Base-by-base conservation (phyloP, 2,888 invertebrate genomes). In the Cacoxenus indagator region DNA sequence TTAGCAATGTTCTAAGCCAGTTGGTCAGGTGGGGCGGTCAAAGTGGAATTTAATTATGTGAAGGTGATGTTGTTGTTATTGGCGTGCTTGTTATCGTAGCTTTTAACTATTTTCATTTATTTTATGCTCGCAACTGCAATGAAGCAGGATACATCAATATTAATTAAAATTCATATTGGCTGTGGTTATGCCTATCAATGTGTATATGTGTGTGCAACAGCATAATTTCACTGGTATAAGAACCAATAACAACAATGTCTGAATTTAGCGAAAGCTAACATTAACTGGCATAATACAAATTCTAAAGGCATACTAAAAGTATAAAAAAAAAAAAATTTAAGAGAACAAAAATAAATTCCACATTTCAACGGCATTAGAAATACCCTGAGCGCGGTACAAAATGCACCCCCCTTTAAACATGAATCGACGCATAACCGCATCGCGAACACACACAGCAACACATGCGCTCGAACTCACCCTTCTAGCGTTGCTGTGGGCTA, bases 121-220 rank as follows among this genome's bases (percentile, higher is more conserved):
- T 48, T 48, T 48, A 8, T 48, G 1, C 14, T 48, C 17, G 61
- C 69, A 75, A 70, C 79, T 75, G 75, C 71, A 51, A 26, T 46
- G 54, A 72, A 74, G 82, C 71, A 80, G 70, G 64, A 71, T 75
- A 81, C 83, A 80, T 83, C 83, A 83, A 80, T 80, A 83, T 83
- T 80, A 83, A 80, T 80, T 80, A 80, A 83, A 83, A 80, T 82
- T 75, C 78, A 82, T 75, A 74, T 76, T 76, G 69, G 71, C 71
- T 67, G 11, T 17, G 6, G n/a, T 31, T 31, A 57, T 67, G 67
- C 66, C 64, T 71, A 65, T 70, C 70, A 66, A 37, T 43, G 65
- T 27, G 61, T 70, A 68, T 62, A 31, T 68, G 59, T 11, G 27
- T 29, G 83, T 76, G 79, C 82, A 81, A 78, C 79, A 70, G 76